Evolutionary conservation across 2,797 vertebrate genomes (phyloP).

Genomic region (Spatula clypeata): DNA sequence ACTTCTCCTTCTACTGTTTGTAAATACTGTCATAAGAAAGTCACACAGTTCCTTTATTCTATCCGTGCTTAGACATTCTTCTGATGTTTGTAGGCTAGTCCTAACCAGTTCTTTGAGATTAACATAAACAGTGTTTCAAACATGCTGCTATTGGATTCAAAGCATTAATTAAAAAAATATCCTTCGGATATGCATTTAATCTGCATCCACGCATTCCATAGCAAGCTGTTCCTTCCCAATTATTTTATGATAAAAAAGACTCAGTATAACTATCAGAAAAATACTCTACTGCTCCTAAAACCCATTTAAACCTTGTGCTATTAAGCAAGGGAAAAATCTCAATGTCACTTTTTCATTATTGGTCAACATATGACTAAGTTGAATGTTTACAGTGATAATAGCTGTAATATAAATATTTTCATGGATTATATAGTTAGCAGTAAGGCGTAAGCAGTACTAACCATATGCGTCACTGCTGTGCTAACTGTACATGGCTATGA

Average conservation of each 20-base stretch:
- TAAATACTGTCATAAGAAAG: background rate
- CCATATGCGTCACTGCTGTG: background rate
- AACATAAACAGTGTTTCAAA: conserved; percentile 43
- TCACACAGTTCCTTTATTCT: background rate
- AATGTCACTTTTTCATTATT: conserved; percentile 57
- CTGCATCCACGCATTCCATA: conserved; percentile 27
- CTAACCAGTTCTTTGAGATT: conserved; percentile 49
- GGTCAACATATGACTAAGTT: conserved; percentile 42
- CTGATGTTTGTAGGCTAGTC: conserved; percentile 17
- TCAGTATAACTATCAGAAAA: background rate
- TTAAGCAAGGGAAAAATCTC: conserved; percentile 32
- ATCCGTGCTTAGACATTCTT: background rate
- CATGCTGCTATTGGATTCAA: conserved; percentile 34
- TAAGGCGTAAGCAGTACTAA: conserved; percentile 19
- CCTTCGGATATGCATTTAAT: conserved; percentile 54
- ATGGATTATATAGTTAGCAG: conserved; percentile 64
- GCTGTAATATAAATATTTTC: conserved; percentile 63
- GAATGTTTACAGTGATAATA: conserved; percentile 64
- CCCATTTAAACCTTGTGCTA: background rate
- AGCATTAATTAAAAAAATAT: conserved; percentile 44
- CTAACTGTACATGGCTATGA: background rate
- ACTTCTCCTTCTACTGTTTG: background rate
- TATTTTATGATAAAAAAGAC: background rate
- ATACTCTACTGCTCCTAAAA: background rate
- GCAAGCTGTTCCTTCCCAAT: background rate